phyloP scores from a whole-genome alignment of 2,888 invertebrate genomes.

The Notodonta dromedarius region DNA sequence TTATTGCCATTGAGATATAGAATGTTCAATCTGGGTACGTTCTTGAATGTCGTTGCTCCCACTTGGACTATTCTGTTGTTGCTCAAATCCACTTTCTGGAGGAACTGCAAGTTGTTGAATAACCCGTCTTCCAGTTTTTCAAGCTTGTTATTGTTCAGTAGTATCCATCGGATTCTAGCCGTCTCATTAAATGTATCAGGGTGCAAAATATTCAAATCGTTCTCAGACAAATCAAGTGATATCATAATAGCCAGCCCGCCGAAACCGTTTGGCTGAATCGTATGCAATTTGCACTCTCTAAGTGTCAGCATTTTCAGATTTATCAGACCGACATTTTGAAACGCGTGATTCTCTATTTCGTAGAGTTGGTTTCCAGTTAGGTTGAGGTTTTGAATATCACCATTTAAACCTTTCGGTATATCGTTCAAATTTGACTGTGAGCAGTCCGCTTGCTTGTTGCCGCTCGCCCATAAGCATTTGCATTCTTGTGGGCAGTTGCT shows the following conservation, averaged over 20 bases:
- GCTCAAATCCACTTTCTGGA: conserved; percentile 91
- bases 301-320: conserved; percentile 93
- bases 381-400: conserved; percentile 89
- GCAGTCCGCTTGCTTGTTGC: conserved; percentile 94
- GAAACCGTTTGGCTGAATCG: conserved; percentile 90
- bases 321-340: conserved; percentile 87
- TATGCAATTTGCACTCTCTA: conserved; percentile 88
- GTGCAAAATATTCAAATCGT: conserved; percentile 86
- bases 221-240: conserved; percentile 92
- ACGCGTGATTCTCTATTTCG: conserved; percentile 87
- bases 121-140: conserved; percentile 88
- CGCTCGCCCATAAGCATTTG: conserved; percentile 93
- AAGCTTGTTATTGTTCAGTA: conserved; percentile 90
- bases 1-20: conserved; percentile 90
- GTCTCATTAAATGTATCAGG: conserved; percentile 89
- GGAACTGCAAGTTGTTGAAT: conserved; percentile 89
- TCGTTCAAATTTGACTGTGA: conserved; percentile 85
- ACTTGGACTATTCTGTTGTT: conserved; percentile 89
- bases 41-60: conserved; percentile 88
- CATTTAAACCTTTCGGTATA: conserved; percentile 89
- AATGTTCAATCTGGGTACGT: conserved; percentile 87
- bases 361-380: conserved; percentile 88
- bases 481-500: conserved; percentile 87
- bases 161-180: conserved; percentile 87
- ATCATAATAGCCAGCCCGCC: conserved; percentile 90